Percentiles rank a stretch among this genome's conserved stretches.
Evolutionary conservation across 2,797 vertebrate genomes (phyloP).

Genomic region (Manis javanica): DNA sequence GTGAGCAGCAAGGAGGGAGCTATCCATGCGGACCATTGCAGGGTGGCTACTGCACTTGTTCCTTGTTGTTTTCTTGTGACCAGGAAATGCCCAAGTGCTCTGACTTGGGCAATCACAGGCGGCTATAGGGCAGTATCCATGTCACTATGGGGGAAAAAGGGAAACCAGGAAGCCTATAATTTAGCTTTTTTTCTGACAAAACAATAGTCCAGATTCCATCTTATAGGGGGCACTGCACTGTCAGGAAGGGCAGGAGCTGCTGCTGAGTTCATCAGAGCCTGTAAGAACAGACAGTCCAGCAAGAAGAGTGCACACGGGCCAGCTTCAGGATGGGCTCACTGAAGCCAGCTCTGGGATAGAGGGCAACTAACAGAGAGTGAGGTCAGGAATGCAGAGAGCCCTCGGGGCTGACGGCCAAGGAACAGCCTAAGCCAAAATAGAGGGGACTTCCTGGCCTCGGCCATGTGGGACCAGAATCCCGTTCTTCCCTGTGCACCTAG

Average conservation of each 20-base stretch:
- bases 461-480: not conserved
- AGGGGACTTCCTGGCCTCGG: not conserved
- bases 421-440: not conserved
- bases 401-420: not conserved
- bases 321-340: not conserved
- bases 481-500: not conserved
- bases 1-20: not conserved
- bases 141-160: not conserved
- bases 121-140: not conserved
- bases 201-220: not conserved
- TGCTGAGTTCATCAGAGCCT: not conserved
- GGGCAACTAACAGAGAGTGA: not conserved
- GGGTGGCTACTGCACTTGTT: not conserved
- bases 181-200: not conserved
- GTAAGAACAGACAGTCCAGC: too few relatives aligned
- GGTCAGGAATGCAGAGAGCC: not conserved
- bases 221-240: not conserved
- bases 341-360: not conserved
- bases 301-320: not conserved
- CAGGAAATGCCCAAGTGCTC: not conserved
- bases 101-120: not conserved
- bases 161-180: not conserved
- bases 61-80: not conserved
- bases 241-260: not conserved
- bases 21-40: rapidly evolving